Percentiles rank a stretch among this genome's conserved stretches.
Conservation (phyloP, 2,888 invertebrate species). For the Acanthacorydalis orientalis region DNA sequence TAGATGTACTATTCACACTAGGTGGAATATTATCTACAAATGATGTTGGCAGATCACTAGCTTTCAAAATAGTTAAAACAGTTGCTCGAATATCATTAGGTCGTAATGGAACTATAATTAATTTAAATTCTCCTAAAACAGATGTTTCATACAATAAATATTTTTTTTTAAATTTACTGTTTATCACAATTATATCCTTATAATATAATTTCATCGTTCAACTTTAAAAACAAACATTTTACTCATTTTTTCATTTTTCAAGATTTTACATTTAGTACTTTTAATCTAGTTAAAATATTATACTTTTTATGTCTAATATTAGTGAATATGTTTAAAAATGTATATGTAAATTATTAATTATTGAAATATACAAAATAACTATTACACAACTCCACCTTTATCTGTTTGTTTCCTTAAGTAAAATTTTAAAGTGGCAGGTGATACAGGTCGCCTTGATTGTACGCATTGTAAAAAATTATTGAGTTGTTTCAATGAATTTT, state of each 20-base stretch:
- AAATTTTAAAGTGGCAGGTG: conserved; percentile 54
- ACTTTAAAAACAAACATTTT: not conserved
- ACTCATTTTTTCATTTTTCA: not conserved
- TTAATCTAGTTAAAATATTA: not conserved
- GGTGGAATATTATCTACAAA: conserved; percentile 58
- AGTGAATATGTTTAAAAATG: too few relatives aligned
- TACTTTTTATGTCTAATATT: too few relatives aligned
- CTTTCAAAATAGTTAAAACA: conserved; percentile 57
- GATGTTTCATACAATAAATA: not conserved
- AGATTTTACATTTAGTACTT: not conserved
- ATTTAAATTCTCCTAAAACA: conserved; percentile 45
- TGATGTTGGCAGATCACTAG: conserved; percentile 73
- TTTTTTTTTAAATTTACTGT: conserved; percentile 4
- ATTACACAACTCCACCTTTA: conserved; percentile 10
- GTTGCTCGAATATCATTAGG: conserved; percentile 52
- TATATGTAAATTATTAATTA: not conserved
- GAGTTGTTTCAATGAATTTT: conserved; percentile 73
- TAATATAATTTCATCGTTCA: conserved; percentile 1
- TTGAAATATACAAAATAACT: not conserved
- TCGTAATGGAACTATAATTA: conserved; percentile 56
- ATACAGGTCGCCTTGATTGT: conserved; percentile 41
- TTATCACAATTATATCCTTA: conserved; percentile 4
- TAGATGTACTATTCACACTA: not conserved
- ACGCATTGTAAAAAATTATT: conserved; percentile 72
- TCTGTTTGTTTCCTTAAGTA: conserved; percentile 45